Conservation (phyloP, 1,140 invertebrate genomes). For the Pemphigus obesinymphae region DNA sequence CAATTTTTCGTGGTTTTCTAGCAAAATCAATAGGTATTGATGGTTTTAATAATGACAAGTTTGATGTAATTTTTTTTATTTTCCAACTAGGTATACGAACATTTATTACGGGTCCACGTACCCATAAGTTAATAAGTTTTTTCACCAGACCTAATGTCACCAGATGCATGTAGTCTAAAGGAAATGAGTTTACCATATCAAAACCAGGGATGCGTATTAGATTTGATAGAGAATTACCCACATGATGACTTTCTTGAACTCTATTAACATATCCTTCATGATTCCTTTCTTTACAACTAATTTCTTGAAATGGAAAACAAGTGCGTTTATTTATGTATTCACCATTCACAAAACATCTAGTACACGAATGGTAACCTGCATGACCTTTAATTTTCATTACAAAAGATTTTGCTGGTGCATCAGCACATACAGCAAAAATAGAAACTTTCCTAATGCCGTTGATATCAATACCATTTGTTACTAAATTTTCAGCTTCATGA, state of each 20-base stretch:
- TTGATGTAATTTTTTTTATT: slow-evolving; percentile 34
- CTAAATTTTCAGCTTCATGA: slow-evolving; percentile 41
- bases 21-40: slow-evolving; percentile 51
- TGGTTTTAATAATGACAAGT: slow-evolving; percentile 26
- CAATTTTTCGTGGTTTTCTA: slow-evolving; percentile 50
- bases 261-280: background rate
- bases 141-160: slow-evolving; percentile 49
- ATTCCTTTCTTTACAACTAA: background rate
- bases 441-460: background rate
- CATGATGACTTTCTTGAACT: background rate
- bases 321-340: background rate
- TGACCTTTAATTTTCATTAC: slow-evolving; percentile 37
- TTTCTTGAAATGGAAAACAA: background rate
- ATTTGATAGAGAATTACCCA: background rate
- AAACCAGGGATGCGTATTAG: background rate
- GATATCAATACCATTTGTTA: slow-evolving; percentile 40
- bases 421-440: slow-evolving; percentile 26
- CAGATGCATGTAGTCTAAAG: background rate
- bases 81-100: background rate
- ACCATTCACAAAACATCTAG: slow-evolving; percentile 31
- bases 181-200: background rate
- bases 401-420: slow-evolving; percentile 42
- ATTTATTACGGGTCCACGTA: slow-evolving; percentile 17
- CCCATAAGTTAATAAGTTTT: slow-evolving; percentile 49
- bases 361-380: slow-evolving; percentile 30